These are phyloP conservation scores for Macrostomum cliftonense DNA, from an alignment of 2,888 invertebrate species.

Conservation along the genomic window DNA sequence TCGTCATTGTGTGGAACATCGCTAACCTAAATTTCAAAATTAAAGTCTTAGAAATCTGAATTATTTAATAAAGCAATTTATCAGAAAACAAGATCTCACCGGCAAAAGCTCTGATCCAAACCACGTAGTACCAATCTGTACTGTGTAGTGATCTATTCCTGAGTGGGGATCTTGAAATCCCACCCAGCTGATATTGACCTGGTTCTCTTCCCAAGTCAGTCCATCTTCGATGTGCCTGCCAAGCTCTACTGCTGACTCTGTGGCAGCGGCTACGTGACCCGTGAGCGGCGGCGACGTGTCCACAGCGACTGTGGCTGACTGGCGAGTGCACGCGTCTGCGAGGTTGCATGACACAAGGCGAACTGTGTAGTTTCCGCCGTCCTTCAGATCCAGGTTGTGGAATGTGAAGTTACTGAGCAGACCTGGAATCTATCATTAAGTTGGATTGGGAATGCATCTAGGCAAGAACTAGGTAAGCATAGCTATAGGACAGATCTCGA, in stretches of 20 bases:
- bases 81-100: not conserved
- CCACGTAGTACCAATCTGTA: conserved; percentile 11
- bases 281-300: conserved; percentile 15
- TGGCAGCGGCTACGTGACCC: conserved; percentile 1
- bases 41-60: not conserved
- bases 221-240: conserved; percentile 8
- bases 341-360: too few relatives aligned
- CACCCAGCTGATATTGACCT: conserved; percentile 14
- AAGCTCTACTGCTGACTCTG: not conserved
- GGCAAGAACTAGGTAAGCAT: too few relatives aligned
- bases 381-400: too few relatives aligned
- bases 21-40: not conserved
- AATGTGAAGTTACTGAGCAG: too few relatives aligned
- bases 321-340: too few relatives aligned
- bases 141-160: conserved; percentile 11
- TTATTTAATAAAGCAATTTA: too few relatives aligned
- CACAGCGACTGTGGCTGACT: conserved; percentile 11
- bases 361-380: not conserved
- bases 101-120: not conserved
- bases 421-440: too few relatives aligned
- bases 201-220: conserved; percentile 9
- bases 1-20: too few relatives aligned
- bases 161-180: conserved; percentile 17
- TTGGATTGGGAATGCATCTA: not conserved
- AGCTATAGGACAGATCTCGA: too few relatives aligned